Evolutionary conservation across 1,140 invertebrate genomes (phyloP), one percentile per base, ranked within the genome.

Genomic region (Scylla paramamosain): DNA sequence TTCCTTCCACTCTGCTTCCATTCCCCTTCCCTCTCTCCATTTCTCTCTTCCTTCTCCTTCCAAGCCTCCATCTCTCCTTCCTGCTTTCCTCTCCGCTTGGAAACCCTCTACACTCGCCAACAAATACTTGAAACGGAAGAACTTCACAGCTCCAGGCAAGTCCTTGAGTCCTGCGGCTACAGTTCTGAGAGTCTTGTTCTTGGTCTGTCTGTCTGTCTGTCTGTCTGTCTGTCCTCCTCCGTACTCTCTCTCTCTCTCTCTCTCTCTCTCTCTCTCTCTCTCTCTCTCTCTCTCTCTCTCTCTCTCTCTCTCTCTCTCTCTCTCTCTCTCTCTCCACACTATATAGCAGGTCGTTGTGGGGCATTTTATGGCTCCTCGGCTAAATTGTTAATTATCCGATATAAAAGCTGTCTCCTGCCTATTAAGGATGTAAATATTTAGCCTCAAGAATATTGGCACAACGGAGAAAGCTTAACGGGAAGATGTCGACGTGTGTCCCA

Each of bases 241-340:
- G 8, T 20, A 16, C 67, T 77, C 67, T 77, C 67, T 77, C 25
- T 77, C 67, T 77, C 20, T 77, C 67, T 77, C 67, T 77, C 67
- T 77, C 67, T 77, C 67, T 77, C 67, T 77, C 67, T 77, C 67
- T 77, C 67, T 77, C 67, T 77, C 67, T 77, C 67, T 77, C 67
- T 77, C 67, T 77, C 20, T 77, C 67, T 77, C n/a, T 77, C 67
- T 77, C 20, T 77, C 67, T 77, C 20, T 77, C 67, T n/a, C 6
- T n/a, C 6, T n/a, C 25, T 20, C 6, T n/a, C 67, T 77, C 20
- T 77, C 67, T 77, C 20, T 77, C 67, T 77, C 20, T 67, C 59
- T 67, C 10, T 67, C 59, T 67, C 10, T 67, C 59, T 67, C 67
- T n/a, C 67, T 20, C 20, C n/a, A 20, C n/a, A n/a, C 67, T n/a